Evolutionary conservation across 2,797 vertebrate genomes (phyloP).

Genomic region (Gadopsis bispinosus): DNA sequence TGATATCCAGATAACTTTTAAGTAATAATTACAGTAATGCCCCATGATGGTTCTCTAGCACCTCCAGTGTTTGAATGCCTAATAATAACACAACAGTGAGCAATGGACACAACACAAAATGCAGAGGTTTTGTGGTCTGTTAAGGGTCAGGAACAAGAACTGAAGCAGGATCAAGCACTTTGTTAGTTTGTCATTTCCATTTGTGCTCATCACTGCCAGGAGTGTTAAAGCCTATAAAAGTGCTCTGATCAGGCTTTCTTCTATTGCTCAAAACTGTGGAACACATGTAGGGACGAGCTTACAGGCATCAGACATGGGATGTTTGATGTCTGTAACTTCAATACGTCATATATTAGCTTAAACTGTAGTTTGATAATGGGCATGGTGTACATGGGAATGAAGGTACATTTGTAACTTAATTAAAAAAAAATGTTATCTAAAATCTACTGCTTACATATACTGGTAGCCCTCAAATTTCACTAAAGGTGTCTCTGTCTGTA

Average conservation of each 20-base stretch:
- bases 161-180: too few relatives aligned
- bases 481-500: neutral
- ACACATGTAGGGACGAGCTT: neutral
- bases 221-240: too few relatives aligned
- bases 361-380: neutral
- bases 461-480: neutral
- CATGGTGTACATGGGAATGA: neutral
- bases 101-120: neutral
- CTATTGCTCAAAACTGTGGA: neutral
- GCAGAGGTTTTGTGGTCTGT: neutral
- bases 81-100: neutral
- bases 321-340: neutral
- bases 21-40: neutral
- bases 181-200: too few relatives aligned
- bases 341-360: neutral
- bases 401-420: neutral
- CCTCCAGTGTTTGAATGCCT: neutral
- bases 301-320: neutral
- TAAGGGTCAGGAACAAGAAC: neutral
- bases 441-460: neutral
- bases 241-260: neutral
- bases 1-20: neutral
- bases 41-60: neutral
- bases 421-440: neutral
- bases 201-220: too few relatives aligned